A percentile compares a stretch with the other conserved stretches of the same genome.
Evolutionary conservation across 1,140 invertebrate genomes (phyloP).

Genomic region (Protaetia brevitarsis): DNA sequence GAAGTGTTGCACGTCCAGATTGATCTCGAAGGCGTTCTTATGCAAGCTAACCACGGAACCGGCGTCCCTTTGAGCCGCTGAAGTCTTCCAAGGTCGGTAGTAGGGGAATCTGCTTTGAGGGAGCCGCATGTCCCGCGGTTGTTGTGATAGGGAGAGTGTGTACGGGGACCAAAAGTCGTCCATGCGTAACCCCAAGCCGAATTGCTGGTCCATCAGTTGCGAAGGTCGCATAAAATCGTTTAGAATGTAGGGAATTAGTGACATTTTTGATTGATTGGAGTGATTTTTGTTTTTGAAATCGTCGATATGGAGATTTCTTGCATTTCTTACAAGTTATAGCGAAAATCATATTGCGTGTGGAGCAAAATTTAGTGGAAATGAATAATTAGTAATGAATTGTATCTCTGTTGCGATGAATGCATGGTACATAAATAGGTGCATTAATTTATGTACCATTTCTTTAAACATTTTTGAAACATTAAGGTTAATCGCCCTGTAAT

Average conservation of each 20-base stretch:
- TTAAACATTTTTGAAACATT: too few relatives aligned
- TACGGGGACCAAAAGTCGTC: background rate
- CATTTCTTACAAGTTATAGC: background rate
- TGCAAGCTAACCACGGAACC: conserved; percentile 34
- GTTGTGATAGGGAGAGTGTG: too few relatives aligned
- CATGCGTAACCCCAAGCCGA: background rate
- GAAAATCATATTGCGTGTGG: too few relatives aligned
- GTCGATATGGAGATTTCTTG: background rate
- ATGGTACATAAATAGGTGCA: too few relatives aligned
- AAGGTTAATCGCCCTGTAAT: too few relatives aligned
- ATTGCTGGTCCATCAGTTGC: background rate
- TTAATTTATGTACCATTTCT: too few relatives aligned
- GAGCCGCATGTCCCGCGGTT: background rate
- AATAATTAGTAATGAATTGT: too few relatives aligned
- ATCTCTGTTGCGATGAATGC: too few relatives aligned
- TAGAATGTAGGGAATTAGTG: conserved; percentile 2
- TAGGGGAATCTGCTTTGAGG: background rate
- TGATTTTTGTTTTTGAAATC: background rate
- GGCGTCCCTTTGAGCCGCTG: background rate
- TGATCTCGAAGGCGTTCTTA: conserved; percentile 43
- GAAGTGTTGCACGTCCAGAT: conserved; percentile 59
- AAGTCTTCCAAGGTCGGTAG: background rate
- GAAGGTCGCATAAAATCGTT: background rate
- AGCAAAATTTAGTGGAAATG: too few relatives aligned
- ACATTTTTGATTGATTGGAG: background rate